Percentiles rank a stretch among this genome's conserved stretches.
Conservation (phyloP, 2,888 invertebrate genomes). For the Luperina testacea region DNA sequence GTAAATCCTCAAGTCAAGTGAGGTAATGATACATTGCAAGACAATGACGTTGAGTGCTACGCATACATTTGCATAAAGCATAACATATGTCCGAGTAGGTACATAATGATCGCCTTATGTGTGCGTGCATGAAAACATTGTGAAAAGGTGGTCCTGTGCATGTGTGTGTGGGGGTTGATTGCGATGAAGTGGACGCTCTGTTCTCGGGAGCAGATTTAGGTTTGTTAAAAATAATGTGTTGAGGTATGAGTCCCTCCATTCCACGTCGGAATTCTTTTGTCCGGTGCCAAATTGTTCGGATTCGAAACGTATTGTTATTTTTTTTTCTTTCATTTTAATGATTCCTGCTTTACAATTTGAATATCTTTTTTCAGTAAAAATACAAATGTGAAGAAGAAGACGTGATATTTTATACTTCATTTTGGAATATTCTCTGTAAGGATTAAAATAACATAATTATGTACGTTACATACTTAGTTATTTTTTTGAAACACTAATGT, state of each 20-base stretch:
- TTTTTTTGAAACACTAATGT: not conserved
- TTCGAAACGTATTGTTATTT: conserved; percentile 41
- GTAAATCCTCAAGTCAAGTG: not conserved
- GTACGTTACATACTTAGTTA: not conserved
- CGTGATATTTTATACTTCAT: conserved; percentile 13
- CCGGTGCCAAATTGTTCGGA: conserved; percentile 46
- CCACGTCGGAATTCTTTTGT: conserved; percentile 53
- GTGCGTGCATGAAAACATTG: conserved; percentile 19
- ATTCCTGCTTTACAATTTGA: conserved; percentile 26
- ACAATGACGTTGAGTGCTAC: conserved; percentile 29
- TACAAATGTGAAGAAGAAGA: conserved; percentile 4
- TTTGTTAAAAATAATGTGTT: conserved; percentile 63
- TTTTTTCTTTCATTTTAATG: conserved; percentile 42
- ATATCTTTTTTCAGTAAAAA: conserved; percentile 6
- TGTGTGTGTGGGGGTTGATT: conserved; percentile 60
- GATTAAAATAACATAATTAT: not conserved
- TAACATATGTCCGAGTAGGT: not conserved
- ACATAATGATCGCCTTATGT: not conserved
- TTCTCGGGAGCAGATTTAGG: conserved; percentile 39
- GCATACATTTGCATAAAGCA: conserved; percentile 42
- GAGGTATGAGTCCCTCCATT: conserved; percentile 40
- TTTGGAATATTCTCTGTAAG: not conserved
- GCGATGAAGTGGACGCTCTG: conserved; percentile 35
- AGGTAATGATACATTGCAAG: conserved; percentile 33
- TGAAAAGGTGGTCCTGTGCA: conserved; percentile 4